Base-by-base conservation (phyloP, 1,140 invertebrate genomes). In the Aphelenchoides avenae region DNA sequence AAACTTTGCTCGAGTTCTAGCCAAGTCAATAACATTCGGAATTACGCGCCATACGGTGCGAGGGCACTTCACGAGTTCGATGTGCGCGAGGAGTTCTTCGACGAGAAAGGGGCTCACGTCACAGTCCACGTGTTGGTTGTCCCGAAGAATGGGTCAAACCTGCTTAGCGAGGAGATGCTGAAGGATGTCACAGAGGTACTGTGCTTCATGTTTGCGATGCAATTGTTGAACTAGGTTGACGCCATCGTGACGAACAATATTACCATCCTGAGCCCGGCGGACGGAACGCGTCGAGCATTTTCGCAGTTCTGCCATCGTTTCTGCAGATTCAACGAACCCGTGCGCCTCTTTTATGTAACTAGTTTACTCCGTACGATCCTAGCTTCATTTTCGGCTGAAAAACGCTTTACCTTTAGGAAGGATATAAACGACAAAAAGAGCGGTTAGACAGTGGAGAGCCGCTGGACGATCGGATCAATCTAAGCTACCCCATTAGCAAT, bases 311-410 rank as follows among this genome's bases (percentile, higher is more conserved):
- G 66, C 37, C 24, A 39, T 1, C 49, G 36, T 26, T 70, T 70
- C 48, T 70, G 68, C 34, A 44, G 47, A 34, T 52, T 67, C 9
- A 70, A 70, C 39, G 68, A 70, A 39, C 68, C 68, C 1, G 29
- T 70, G 26, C 33, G 68, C 52, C 40, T 18, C 15, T 54, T 54
- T 33, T 54, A 54, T 36, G 52, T 54, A 11, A 57, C 43, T 56
- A 1, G 51, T 52, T n/a, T 13, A n/a, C n/a, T n/a, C n/a, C n/a
- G n/a, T n/a, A n/a, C n/a, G n/a, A n/a, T n/a, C n/a, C n/a, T n/a
- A n/a, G n/a, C n/a, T n/a, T n/a, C n/a, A n/a, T n/a, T n/a, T n/a
- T n/a, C n/a, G n/a, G n/a, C n/a, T n/a, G n/a, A 52, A 5, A 13
- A 50, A 50, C 13, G n/a, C n/a, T n/a, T 15, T 1, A 15, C 53